phyloP scores from a whole-genome alignment of 2,797 vertebrate genomes.

The Philypnodon macrostomus region DNA sequence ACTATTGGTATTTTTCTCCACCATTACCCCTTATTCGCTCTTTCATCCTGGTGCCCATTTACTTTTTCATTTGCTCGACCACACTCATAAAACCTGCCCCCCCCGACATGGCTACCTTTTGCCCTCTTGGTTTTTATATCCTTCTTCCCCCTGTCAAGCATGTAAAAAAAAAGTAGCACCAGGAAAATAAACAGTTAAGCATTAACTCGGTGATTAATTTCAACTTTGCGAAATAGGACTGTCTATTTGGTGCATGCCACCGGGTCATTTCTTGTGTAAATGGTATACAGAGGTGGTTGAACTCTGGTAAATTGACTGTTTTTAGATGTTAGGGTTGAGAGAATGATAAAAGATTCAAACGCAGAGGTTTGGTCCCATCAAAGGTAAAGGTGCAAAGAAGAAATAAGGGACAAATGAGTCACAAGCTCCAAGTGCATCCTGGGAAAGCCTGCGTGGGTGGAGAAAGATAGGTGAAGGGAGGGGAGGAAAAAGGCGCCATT shows the following conservation, averaged over 20 bases:
- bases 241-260: conserved; percentile 18
- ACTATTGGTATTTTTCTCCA: conserved; percentile 60
- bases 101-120: conserved; percentile 11
- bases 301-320: conserved; percentile 1
- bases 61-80: conserved; percentile 45
- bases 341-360: conserved; percentile 2
- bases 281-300: conserved; percentile 16
- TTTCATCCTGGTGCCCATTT: conserved; percentile 50
- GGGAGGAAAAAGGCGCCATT: conserved; percentile 64
- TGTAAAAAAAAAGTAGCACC: conserved; percentile 26
- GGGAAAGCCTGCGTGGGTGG: conserved; percentile 52
- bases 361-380: conserved; percentile 10
- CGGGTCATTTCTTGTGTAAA: conserved; percentile 25
- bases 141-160: conserved; percentile 7
- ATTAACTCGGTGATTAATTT: conserved; percentile 16
- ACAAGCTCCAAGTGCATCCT: conserved; percentile 58
- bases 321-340: not conserved
- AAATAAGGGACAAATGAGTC: conserved; percentile 53
- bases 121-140: conserved; percentile 12
- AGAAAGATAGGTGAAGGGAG: conserved; percentile 27
- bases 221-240: conserved; percentile 19
- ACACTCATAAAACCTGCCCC: conserved; percentile 37
- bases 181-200: conserved; percentile 14
- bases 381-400: conserved; percentile 29
- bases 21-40: conserved; percentile 58